A percentile compares a stretch with the other conserved stretches of the same genome.
phyloP scores from a whole-genome alignment of 2,113 vertebrate genomes.

The Ciconia boyciana region DNA sequence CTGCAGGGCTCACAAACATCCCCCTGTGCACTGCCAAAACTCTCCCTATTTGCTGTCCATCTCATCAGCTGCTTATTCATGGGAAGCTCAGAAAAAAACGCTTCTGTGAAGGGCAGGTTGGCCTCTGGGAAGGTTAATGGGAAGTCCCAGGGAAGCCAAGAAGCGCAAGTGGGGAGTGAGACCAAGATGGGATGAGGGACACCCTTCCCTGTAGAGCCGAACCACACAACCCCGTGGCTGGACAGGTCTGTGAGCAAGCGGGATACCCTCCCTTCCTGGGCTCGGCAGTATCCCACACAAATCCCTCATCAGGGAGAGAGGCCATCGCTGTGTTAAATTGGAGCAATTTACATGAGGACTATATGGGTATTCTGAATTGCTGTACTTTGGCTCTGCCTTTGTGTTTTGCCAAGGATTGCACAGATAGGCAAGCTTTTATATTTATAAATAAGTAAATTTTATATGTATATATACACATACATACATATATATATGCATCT shows the following conservation, averaged over 20 bases:
- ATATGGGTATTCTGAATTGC: neutral
- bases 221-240: rapidly evolving
- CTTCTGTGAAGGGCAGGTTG: neutral
- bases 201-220: neutral
- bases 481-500: neutral
- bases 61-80: neutral
- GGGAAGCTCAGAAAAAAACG: neutral
- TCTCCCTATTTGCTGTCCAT: neutral
- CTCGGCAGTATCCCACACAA: neutral
- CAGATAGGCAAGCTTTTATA: neutral
- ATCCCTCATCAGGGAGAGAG: neutral
- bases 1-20: neutral
- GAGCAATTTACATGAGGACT: neutral
- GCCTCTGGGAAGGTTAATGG: neutral
- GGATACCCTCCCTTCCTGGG: neutral
- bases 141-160: neutral
- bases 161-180: rapidly evolving
- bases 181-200: neutral
- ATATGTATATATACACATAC: neutral
- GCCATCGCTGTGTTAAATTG: neutral
- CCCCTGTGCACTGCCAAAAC: neutral
- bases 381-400: neutral
- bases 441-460: neutral
- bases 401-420: neutral
- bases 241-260: neutral